Evolutionary conservation across 2,797 vertebrate species (phyloP), one percentile per base, ranked within the genome.

Genomic region (Valencia hispanica): DNA sequence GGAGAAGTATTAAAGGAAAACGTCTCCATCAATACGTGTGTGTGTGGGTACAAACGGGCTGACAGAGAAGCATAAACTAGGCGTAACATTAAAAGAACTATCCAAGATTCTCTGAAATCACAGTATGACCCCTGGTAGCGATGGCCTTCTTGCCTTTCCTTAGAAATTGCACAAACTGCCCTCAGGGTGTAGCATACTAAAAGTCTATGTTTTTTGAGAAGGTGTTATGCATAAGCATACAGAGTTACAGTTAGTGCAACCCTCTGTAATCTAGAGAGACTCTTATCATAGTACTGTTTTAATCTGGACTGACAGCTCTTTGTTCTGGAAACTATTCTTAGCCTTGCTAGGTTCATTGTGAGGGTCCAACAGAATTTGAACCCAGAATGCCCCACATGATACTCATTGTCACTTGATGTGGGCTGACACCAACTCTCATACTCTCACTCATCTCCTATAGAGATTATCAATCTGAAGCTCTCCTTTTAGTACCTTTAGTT

Each of bases 311-410:
- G 88, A 91, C 90, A 91, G 87, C 83, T 86, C 83, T 89, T 88
- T 92, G 87, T 90, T 81, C 81, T 63, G 36, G 51, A 30, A 63
- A 79, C 84, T 93, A 93, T 93, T 94, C 82, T 93, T 91, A 90
- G 88, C 50, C 69, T 55, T 65, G 47, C 73, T 15, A 74, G 77
- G 48, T 82, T 73, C 83, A 73, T 79, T 50, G 45, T 45, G 14
- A 30, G 69, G 66, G 45, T 36, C 66, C 2, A 32, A 72, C 83
- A 84, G 68, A 88, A 84, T 68, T 20, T 34, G 63, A 74, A 85
- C 78, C 70, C 75, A 17, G 17, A 36, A 20, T 75, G 73, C 27
- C 25, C 25, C 75, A 72, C 18, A 57, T 34, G 50, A 75, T 32
- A 0, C 50, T 43, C 8, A 15, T 10, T 47, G 55, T 81, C 70